These are phyloP conservation scores for Zeuzera pyrina DNA, from an alignment of 2,888 invertebrate genomes.

Conservation along the genomic window DNA sequence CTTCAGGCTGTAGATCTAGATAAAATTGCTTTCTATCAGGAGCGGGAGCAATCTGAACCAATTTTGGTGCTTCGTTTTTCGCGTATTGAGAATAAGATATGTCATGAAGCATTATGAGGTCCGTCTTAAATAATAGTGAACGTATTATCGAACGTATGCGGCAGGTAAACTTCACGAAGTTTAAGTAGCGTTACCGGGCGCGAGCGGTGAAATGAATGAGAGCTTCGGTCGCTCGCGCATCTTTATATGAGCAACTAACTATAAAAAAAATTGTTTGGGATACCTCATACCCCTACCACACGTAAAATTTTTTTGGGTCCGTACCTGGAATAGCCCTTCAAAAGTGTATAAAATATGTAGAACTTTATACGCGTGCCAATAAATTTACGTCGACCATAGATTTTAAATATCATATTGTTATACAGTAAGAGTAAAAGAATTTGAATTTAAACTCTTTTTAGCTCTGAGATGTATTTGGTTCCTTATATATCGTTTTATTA, in stretches of 20 bases:
- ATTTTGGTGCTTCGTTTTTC: constrained; percentile 30
- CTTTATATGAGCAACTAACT: constrained; percentile 50
- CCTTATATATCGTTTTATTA: background rate
- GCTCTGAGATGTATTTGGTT: background rate
- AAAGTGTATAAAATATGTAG: constrained; percentile 27
- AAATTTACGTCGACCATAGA: constrained; percentile 40
- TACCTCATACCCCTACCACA: constrained; percentile 47
- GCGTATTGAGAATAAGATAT: no score
- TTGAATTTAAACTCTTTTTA: no score
- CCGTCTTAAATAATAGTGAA: no score
- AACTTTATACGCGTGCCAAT: constrained; percentile 58
- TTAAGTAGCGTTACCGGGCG: constrained; percentile 33
- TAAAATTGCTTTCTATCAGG: constrained; percentile 49
- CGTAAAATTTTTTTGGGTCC: constrained; percentile 42
- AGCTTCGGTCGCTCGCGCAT: constrained; percentile 30
- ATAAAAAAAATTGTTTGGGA: constrained; percentile 56
- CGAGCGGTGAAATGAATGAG: constrained; percentile 50
- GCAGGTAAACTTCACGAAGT: constrained; percentile 15
- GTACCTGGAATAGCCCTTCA: constrained; percentile 52
- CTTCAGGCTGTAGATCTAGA: constrained; percentile 47
- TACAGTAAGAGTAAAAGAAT: no score
- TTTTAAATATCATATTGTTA: no score
- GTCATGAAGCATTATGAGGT: background rate
- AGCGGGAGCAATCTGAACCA: constrained; percentile 71
- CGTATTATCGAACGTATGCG: no score